These are phyloP conservation scores for Yasuhikotakia modesta DNA, from an alignment of 2,797 vertebrate species.

Conservation along the genomic window DNA sequence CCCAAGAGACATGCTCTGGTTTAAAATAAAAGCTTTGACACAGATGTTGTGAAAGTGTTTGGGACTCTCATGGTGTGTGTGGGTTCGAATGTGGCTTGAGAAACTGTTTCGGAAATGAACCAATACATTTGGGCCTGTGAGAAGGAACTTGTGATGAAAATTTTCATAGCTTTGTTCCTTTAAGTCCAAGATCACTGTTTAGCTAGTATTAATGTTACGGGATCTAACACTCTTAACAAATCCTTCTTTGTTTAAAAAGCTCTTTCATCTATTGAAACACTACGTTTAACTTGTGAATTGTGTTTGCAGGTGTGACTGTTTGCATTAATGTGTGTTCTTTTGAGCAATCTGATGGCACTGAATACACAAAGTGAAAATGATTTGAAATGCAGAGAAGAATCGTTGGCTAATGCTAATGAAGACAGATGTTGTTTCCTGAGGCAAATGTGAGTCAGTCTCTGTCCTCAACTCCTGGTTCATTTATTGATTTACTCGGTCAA, in stretches of 20 bases:
- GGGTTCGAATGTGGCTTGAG: constrained; percentile 12
- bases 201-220: constrained; percentile 6
- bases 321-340: constrained; percentile 43
- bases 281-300: constrained; percentile 26
- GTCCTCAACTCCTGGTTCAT: constrained; percentile 8
- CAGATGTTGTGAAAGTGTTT: constrained; percentile 53
- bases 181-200: constrained; percentile 19
- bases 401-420: background rate
- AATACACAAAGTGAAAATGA: constrained; percentile 41
- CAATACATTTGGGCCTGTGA: constrained; percentile 37
- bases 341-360: constrained; percentile 30
- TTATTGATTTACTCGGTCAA: constrained; percentile 36
- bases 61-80: constrained; percentile 27
- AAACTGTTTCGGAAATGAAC: constrained; percentile 23
- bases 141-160: constrained; percentile 66
- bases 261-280: constrained; percentile 33
- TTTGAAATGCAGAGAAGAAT: background rate
- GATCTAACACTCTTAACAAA: constrained; percentile 26
- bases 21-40: constrained; percentile 45
- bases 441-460: constrained; percentile 27
- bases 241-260: constrained; percentile 14
- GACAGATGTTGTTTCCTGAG: constrained; percentile 25
- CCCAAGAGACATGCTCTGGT: constrained; percentile 41
- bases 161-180: constrained; percentile 27
- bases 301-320: constrained; percentile 48